A percentile compares a stretch with the other conserved stretches of the same genome.
phyloP scores from a whole-genome alignment of 1,140 invertebrate genomes.

The Tetragnatha versicolor region DNA sequence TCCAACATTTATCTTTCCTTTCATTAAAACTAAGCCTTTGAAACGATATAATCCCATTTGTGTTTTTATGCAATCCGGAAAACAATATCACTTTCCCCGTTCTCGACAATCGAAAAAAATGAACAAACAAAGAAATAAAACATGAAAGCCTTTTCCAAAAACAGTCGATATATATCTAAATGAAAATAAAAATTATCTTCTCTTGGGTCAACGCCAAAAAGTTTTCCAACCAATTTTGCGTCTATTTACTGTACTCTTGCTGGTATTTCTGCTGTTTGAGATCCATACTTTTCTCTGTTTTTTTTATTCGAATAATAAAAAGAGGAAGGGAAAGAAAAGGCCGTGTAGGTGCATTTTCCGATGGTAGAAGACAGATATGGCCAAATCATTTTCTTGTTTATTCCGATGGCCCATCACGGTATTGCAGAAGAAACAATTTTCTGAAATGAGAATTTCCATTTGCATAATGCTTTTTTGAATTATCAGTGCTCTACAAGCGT shows the following conservation, averaged over 20 bases:
- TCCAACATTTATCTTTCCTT: too few species aligned
- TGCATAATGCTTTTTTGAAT: slow-evolving; percentile 7
- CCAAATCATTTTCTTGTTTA: slow-evolving; percentile 3
- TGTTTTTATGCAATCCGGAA: too few species aligned
- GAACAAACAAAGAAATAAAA: background rate
- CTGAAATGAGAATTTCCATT: background rate
- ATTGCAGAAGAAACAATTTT: slow-evolving; percentile 1
- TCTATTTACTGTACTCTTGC: slow-evolving; percentile 11
- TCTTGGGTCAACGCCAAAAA: background rate
- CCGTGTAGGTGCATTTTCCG: background rate
- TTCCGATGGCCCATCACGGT: too few species aligned
- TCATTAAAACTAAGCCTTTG: too few species aligned
- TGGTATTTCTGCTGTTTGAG: background rate
- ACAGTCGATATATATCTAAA: background rate
- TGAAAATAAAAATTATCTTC: background rate
- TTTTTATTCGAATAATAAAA: too few species aligned
- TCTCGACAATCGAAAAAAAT: too few species aligned
- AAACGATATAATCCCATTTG: too few species aligned
- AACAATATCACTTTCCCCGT: background rate
- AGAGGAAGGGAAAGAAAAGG: background rate
- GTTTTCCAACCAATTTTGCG: slow-evolving; percentile 17
- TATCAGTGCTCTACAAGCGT: too few species aligned
- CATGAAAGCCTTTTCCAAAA: background rate
- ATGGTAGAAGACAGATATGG: background rate
- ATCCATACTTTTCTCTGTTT: too few species aligned